Evolutionary conservation across 2,888 invertebrate species (phyloP).

Genomic region (Phoenoteleia sp.): DNA sequence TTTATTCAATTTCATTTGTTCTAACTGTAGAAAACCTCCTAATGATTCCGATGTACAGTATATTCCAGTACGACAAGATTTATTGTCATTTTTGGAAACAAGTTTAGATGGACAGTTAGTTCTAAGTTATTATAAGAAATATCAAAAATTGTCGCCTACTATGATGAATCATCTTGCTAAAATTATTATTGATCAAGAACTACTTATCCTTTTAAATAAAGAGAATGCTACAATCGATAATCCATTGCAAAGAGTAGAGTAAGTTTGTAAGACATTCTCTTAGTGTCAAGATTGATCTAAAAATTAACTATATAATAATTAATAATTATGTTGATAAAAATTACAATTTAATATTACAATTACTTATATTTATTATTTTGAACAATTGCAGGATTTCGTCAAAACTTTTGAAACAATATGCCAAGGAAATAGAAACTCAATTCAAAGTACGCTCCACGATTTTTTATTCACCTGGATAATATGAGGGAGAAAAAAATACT

Average conservation of each 20-base stretch:
- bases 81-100: too few species aligned
- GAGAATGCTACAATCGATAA: not conserved
- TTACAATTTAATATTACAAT: too few species aligned
- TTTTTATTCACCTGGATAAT: not conserved
- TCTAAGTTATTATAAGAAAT: not conserved
- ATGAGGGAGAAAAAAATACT: not conserved
- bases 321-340: too few species aligned
- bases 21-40: too few species aligned
- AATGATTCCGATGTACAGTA: too few species aligned
- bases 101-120: too few species aligned
- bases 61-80: too few species aligned
- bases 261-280: too few species aligned
- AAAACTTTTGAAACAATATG: not conserved
- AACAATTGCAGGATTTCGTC: not conserved
- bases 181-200: slow-evolving; percentile 10
- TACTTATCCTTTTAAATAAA: not conserved
- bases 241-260: slow-evolving; percentile 10
- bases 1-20: too few species aligned
- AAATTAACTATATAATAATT: too few species aligned
- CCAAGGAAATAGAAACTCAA: not conserved
- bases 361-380: not conserved
- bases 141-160: not conserved
- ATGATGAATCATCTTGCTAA: slow-evolving; percentile 2
- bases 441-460: not conserved
- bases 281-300: too few species aligned